phyloP scores from a whole-genome alignment of 2,797 vertebrate species.

The Brachyrhaphis roseni region DNA sequence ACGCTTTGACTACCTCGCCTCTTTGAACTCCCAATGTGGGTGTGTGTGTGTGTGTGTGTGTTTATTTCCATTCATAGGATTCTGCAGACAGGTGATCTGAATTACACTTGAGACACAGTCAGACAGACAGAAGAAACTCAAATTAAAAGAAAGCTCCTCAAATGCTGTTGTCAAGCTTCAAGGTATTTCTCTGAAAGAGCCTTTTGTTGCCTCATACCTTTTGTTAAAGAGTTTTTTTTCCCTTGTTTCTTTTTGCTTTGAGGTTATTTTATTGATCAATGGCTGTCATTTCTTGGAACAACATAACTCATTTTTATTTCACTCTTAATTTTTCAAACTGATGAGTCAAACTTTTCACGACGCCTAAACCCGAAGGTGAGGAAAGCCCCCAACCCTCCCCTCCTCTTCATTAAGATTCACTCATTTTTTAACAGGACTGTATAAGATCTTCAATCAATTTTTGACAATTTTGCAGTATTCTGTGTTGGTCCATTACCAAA shows the following conservation, averaged over 20 bases:
- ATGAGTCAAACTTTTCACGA: conserved; percentile 16
- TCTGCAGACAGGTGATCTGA: neutral
- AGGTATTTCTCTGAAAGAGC: neutral
- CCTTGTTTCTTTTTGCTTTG: conserved; percentile 4
- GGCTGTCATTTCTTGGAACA: neutral
- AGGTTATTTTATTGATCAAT: conserved; percentile 15
- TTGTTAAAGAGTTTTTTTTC: conserved; percentile 9
- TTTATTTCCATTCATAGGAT: neutral
- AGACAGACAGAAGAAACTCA: neutral
- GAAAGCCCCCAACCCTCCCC: neutral
- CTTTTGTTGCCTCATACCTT: conserved; percentile 1
- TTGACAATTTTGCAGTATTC: neutral
- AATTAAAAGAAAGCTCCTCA: conserved; percentile 32
- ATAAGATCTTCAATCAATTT: neutral
- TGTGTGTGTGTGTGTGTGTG: too few species aligned
- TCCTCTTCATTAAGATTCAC: neutral
- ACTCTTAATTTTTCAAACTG: conserved; percentile 15
- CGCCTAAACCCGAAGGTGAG: neutral
- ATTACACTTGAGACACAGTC: neutral
- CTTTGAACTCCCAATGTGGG: neutral
- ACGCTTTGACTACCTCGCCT: conserved; percentile 6
- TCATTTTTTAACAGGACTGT: neutral
- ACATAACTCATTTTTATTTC: conserved; percentile 17
- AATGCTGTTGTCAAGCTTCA: neutral
- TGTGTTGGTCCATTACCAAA: neutral